A percentile compares a stretch with the other conserved stretches of the same genome.
phyloP scores from a whole-genome alignment of 2,797 vertebrate species.

The Gadopsis marmoratus region DNA sequence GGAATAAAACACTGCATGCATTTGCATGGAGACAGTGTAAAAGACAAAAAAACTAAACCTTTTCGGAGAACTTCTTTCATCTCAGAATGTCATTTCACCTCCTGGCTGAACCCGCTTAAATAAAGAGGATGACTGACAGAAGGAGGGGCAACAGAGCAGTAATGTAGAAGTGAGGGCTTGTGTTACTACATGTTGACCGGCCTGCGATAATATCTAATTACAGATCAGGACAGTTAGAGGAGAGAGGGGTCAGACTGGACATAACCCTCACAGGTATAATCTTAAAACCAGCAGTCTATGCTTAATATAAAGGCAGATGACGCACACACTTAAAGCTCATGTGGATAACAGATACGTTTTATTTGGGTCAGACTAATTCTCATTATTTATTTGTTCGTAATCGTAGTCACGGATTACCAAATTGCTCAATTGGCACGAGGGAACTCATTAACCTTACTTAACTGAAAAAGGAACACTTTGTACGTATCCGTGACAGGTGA shows the following conservation, averaged over 20 bases:
- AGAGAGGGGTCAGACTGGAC: constrained; percentile 10
- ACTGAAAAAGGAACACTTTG: constrained; percentile 29
- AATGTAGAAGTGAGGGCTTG: constrained; percentile 73
- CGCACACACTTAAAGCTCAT: constrained; percentile 36
- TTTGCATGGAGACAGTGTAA: background rate
- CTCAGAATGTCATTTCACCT: constrained; percentile 28
- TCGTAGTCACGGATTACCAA: constrained; percentile 56
- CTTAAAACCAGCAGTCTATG: constrained; percentile 11
- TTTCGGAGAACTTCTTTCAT: background rate
- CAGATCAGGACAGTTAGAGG: constrained; percentile 57
- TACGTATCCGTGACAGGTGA: constrained; percentile 38
- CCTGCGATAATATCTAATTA: constrained; percentile 77
- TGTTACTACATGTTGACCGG: constrained; percentile 70
- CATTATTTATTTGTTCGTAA: constrained; percentile 76
- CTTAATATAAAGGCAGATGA: constrained; percentile 52
- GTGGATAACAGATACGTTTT: constrained; percentile 47
- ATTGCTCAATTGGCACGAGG: constrained; percentile 31
- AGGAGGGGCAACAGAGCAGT: constrained; percentile 53
- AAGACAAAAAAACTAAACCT: background rate
- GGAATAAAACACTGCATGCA: background rate
- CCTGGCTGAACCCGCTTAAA: constrained; percentile 16
- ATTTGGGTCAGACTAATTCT: constrained; percentile 68
- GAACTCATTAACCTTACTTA: constrained; percentile 53
- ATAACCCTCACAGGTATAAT: constrained; percentile 22
- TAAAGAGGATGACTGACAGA: constrained; percentile 21